Conservation (phyloP, 2,888 invertebrate genomes). For the Drosophila quasianomalipes region DNA sequence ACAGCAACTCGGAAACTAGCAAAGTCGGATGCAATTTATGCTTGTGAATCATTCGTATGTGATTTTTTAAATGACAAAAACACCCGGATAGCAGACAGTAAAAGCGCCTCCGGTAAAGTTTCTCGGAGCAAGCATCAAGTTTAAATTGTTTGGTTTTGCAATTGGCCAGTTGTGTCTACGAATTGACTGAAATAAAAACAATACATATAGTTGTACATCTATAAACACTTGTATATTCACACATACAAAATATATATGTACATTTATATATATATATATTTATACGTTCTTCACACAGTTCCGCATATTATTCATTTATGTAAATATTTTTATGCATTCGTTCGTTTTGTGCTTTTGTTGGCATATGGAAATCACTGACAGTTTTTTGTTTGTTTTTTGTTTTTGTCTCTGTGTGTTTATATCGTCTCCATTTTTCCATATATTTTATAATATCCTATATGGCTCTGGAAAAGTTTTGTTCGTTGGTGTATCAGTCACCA, state of each 20-base stretch:
- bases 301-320: conserved; percentile 42
- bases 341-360: conserved; percentile 41
- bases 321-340: conserved; percentile 59
- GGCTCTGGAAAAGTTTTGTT: not conserved
- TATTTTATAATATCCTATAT: conserved; percentile 14
- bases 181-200: conserved; percentile 55
- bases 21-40: conserved; percentile 35
- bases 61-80: conserved; percentile 68
- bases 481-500: not conserved
- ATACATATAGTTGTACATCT: conserved; percentile 14
- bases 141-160: conserved; percentile 39
- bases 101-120: conserved; percentile 45
- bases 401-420: conserved; percentile 3
- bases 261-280: not conserved
- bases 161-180: conserved; percentile 50
- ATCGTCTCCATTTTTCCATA: conserved; percentile 10
- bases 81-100: conserved; percentile 31
- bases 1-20: conserved; percentile 35
- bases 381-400: conserved; percentile 26
- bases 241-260: conserved; percentile 10
- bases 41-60: conserved; percentile 64
- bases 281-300: conserved; percentile 26
- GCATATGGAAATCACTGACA: conserved; percentile 52
- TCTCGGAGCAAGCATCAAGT: not conserved
- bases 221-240: conserved; percentile 5